Evolutionary conservation across 2,113 vertebrate species (phyloP).

Genomic region (Galemys pyrenaicus): DNA sequence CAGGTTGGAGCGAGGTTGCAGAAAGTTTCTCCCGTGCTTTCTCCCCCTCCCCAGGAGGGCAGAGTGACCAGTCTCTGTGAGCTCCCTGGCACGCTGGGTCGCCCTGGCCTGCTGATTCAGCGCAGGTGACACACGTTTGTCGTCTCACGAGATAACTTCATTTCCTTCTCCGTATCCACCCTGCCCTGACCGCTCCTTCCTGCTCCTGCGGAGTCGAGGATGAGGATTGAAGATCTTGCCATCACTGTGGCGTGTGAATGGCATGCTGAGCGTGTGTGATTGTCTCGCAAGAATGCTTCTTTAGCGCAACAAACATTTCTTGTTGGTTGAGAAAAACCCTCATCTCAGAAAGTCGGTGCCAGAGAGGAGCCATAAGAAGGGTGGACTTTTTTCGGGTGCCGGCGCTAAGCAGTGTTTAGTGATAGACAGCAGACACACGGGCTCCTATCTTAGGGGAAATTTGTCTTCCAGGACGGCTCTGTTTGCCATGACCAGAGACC

Average conservation of each 20-base stretch:
- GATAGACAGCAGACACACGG: background rate
- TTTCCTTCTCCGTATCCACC: background rate
- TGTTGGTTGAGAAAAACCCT: background rate
- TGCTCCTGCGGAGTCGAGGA: background rate
- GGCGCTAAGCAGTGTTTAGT: background rate
- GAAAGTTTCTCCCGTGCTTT: background rate
- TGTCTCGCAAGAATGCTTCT: slow-evolving; percentile 47
- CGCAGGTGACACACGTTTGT: too few relatives aligned
- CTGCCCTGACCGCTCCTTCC: background rate
- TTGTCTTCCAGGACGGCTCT: background rate
- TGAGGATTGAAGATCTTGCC: background rate
- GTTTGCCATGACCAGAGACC: too few relatives aligned
- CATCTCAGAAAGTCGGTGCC: background rate
- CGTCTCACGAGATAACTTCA: background rate
- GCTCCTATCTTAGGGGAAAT: background rate
- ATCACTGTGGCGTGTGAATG: background rate
- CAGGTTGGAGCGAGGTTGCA: background rate
- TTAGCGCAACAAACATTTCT: slow-evolving; percentile 31
- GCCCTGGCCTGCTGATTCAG: fast-evolving
- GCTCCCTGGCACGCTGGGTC: fast-evolving
- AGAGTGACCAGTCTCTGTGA: fast-evolving
- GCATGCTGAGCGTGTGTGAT: slow-evolving; percentile 38
- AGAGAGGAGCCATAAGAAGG: background rate
- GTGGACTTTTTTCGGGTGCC: background rate
- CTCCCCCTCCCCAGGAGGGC: background rate